Conservation (phyloP, 1,140 invertebrate genomes). For the Megalopta genalis region DNA sequence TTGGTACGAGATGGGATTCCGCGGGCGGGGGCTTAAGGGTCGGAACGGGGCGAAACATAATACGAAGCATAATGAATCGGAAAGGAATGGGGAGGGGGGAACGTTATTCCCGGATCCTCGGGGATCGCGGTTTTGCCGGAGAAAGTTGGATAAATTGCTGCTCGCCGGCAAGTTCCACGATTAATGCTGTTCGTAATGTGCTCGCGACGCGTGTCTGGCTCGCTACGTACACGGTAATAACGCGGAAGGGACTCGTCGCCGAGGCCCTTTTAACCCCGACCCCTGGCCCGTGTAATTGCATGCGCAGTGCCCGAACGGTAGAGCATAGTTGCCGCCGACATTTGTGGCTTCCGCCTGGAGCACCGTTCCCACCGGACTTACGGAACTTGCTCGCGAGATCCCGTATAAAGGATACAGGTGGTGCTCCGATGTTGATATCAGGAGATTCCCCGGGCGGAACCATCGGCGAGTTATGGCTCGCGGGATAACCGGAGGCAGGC, state of each 20-base stretch:
- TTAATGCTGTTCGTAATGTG: not conserved
- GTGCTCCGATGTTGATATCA: not conserved
- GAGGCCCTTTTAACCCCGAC: not conserved
- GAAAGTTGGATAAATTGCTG: not conserved
- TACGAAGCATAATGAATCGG: too few relatives aligned
- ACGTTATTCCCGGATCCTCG: too few relatives aligned
- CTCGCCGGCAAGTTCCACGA: not conserved
- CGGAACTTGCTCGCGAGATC: not conserved
- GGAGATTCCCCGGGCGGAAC: too few relatives aligned
- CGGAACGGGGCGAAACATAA: too few relatives aligned
- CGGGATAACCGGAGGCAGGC: too few relatives aligned
- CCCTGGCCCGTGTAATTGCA: not conserved
- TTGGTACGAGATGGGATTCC: too few relatives aligned
- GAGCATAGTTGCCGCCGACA: not conserved
- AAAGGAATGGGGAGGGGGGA: too few relatives aligned
- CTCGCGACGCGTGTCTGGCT: not conserved
- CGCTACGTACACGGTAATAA: not conserved
- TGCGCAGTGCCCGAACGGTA: not conserved
- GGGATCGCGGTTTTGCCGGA: not conserved
- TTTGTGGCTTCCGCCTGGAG: slow-evolving; percentile 1
- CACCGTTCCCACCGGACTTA: slow-evolving; percentile 2
- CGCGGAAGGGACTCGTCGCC: not conserved
- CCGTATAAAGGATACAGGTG: not conserved
- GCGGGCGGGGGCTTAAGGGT: too few relatives aligned
- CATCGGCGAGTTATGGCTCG: not conserved